Evolutionary conservation across 2,888 invertebrate genomes (phyloP), one percentile per base, ranked within the genome.

Genomic region (Dichetophora obliterata): DNA sequence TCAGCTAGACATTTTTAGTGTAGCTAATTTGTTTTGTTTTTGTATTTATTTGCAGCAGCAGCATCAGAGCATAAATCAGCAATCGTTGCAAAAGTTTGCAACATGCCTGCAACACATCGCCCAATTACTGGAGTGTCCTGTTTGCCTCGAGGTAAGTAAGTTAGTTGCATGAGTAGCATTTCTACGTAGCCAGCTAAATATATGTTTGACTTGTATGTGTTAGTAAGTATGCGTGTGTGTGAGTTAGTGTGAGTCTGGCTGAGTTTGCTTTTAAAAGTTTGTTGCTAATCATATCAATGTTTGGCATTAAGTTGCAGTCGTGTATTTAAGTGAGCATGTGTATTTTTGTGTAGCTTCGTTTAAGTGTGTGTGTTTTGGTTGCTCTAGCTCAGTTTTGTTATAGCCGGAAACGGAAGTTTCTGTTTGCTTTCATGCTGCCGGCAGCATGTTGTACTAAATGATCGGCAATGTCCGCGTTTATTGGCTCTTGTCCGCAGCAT

Each of bases 81-180:
- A 88, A 81, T 89, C 90, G 81, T 84, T 90, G 80, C 90, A 90
- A 85, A 89, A 89, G 84, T 89, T 90, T 84, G 89, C 90, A 72
- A 86, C 87, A 78, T 90, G 90, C 85, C 86, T 90, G 79, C 90
- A 90, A 85, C 88, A 89, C 80, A 88, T 90, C 81, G 87, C 90
- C 80, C 90, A 90, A 84, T 87, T 90, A 81, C 85, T 90, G 82
- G 90, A 90, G 84, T 90, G 90, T 86, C 90, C 90, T 79, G 89
- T 90, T 79, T 90, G 90, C 83, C 87, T 90, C 80, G 90, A 90
- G 86, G 89, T 90, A 83, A 86, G 85, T 83, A 48, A 71, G 22
- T 76, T 68, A 73, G 27, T 31, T 75, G 75, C 52, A 34, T 68
- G 69, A 43, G 43, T 11, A n/a, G 70, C 69, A 76, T 37, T 37